These are phyloP conservation scores for Semnornis frantzii DNA, from an alignment of 2,113 vertebrate genomes.

Conservation along the genomic window DNA sequence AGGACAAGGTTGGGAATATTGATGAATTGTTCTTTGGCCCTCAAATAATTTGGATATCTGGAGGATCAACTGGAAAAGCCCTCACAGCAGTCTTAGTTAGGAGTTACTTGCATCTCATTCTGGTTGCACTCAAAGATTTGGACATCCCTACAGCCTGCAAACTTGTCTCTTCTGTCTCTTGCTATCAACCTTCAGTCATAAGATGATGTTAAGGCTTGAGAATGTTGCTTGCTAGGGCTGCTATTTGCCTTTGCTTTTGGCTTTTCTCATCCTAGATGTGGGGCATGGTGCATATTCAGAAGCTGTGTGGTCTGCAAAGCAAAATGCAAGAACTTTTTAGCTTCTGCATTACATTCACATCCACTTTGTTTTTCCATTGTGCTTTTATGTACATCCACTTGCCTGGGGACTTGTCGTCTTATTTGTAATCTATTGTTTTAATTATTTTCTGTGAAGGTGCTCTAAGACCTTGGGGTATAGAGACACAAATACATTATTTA, in stretches of 20 bases:
- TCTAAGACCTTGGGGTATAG: slow-evolving; percentile 37
- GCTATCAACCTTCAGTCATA: not conserved
- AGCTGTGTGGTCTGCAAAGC: not conserved
- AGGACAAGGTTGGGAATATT: not conserved
- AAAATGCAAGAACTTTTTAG: not conserved
- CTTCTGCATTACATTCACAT: accelerated
- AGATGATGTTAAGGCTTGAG: not conserved
- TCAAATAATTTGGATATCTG: not conserved
- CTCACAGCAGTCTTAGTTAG: not conserved
- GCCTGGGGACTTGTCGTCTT: slow-evolving; percentile 32
- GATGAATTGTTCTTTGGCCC: not conserved
- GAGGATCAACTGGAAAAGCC: not conserved
- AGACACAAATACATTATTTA: slow-evolving; percentile 33
- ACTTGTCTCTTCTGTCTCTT: not conserved
- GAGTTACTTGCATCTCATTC: not conserved
- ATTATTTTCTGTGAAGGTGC: slow-evolving; percentile 58
- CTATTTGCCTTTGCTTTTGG: not conserved
- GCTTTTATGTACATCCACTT: slow-evolving; percentile 15
- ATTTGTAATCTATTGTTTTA: slow-evolving; percentile 65
- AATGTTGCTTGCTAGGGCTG: not conserved
- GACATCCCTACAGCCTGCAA: not conserved
- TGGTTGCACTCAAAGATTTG: not conserved
- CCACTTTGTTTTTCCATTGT: not conserved
- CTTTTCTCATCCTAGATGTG: not conserved
- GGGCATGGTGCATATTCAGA: not conserved